Base-by-base conservation (phyloP, 2,797 vertebrate species). In the Loriculus beryllinus region DNA sequence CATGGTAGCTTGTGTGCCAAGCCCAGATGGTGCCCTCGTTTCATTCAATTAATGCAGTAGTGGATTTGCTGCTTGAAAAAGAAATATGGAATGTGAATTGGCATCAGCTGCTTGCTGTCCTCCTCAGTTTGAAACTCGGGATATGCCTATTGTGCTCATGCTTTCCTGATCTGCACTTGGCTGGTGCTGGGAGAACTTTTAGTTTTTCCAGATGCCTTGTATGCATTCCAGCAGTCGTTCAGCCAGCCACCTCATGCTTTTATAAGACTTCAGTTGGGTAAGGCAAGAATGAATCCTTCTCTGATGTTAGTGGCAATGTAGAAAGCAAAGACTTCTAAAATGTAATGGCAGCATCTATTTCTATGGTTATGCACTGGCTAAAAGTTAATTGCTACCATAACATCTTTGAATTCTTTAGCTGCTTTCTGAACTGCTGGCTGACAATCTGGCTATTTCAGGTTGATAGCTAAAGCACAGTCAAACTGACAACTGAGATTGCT, bases 21-120 rank as follows among this genome's bases (percentile, higher is more conserved):
- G 87, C 85, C 87, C 95, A 96, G 93, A 93, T 96, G 93, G 87
- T 22, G 35, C 29, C 67, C 77, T 91, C 40, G 21, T 92, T 92
- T 91, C 60, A 63, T 92, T 89, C 76, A 83, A 21, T 94, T 95
- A 94, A 72, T 86, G 82, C 77, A 29, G 85, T 37, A 9, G 42
- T 29, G 75, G 33, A 51, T 88, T 83, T 86, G 82, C 82, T 77
- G 89, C 74, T 92, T 91, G 67, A 51, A 45, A 79, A 67, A 60
- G 63, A 57, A 90, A 88, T 31, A 2, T 9, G 47, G 63, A 39
- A 67, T 92, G 49, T 68, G 74, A 83, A 37, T 35, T 91, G 82
- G 65, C 45, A 77, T 64, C 77, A 83, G 60, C 87, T 86, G 87
- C 51, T 70, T 28, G 67, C 70, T 60, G 1, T 88, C 17, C 40